Conservation (phyloP, 2,888 invertebrate genomes). For the Argynnis bischoffii region DNA sequence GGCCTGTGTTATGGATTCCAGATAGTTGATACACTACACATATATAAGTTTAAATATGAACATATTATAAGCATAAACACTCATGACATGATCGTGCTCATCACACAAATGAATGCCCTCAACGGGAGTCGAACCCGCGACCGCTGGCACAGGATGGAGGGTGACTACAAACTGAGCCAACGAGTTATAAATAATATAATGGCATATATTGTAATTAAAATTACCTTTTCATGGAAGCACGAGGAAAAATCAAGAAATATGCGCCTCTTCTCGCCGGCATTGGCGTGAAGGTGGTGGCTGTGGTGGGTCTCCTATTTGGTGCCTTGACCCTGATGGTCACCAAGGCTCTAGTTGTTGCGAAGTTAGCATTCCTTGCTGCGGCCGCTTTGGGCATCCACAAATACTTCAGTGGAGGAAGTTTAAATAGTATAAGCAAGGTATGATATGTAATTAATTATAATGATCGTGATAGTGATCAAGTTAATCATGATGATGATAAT, state of each 20-base stretch:
- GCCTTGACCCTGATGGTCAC: slow-evolving; percentile 87
- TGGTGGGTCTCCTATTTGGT: slow-evolving; percentile 87
- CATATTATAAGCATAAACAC: too few relatives aligned
- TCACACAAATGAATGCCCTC: too few relatives aligned
- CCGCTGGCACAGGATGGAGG: too few relatives aligned
- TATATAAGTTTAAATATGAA: too few relatives aligned
- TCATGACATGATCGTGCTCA: too few relatives aligned
- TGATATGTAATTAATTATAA: background rate
- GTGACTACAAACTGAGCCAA: background rate
- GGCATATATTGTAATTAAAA: background rate
- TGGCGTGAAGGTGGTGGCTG: slow-evolving; percentile 87
- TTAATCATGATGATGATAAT: too few relatives aligned
- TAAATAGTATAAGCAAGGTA: slow-evolving; percentile 71
- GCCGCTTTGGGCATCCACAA: slow-evolving; percentile 87
- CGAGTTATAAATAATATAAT: background rate
- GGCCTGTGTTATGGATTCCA: too few relatives aligned
- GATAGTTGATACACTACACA: too few relatives aligned
- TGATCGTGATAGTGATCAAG: too few relatives aligned
- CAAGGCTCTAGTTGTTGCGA: slow-evolving; percentile 90
- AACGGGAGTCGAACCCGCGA: too few relatives aligned
- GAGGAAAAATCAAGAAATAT: slow-evolving; percentile 89
- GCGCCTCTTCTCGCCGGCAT: slow-evolving; percentile 86
- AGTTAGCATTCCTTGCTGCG: slow-evolving; percentile 89
- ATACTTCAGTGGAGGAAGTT: slow-evolving; percentile 81
- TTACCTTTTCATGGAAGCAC: slow-evolving; percentile 74